Evolutionary conservation across 2,797 vertebrate genomes (phyloP).

Genomic region (Urosaurus nigricauda): DNA sequence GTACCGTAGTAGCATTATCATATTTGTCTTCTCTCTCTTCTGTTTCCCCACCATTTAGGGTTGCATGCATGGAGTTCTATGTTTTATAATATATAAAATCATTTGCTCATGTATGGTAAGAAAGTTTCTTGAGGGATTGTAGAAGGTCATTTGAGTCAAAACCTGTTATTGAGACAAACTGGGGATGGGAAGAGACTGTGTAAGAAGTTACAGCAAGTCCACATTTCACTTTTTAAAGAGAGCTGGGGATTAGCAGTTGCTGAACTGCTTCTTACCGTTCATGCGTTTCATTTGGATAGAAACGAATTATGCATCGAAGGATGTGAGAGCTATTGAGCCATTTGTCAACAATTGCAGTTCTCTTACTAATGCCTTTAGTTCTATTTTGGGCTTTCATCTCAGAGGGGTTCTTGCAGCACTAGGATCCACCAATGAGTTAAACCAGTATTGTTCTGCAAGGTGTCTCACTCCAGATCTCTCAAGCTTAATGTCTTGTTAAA

Average conservation of each 20-base stretch:
- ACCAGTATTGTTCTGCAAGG: too few relatives aligned
- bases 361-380: background rate
- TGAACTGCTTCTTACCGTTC: constrained; percentile 15
- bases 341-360: background rate
- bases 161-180: background rate
- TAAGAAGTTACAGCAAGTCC: background rate
- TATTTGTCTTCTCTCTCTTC: background rate
- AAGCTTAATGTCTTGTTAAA: background rate
- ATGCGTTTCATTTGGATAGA: constrained; percentile 15
- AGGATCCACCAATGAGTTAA: background rate
- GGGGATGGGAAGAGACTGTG: background rate
- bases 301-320: background rate
- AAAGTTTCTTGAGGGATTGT: background rate
- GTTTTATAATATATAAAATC: background rate
- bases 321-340: background rate
- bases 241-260: background rate
- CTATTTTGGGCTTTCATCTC: background rate
- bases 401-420: background rate
- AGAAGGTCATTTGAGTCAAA: constrained; percentile 6
- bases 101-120: background rate
- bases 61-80: background rate
- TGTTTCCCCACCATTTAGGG: background rate
- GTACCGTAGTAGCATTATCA: too few relatives aligned
- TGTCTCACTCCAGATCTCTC: background rate
- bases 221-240: constrained; percentile 5